Percentiles rank a stretch among this genome's conserved stretches.
These are phyloP conservation scores for Agrochola litura DNA, from an alignment of 2,888 invertebrate genomes.

Conservation along the genomic window DNA sequence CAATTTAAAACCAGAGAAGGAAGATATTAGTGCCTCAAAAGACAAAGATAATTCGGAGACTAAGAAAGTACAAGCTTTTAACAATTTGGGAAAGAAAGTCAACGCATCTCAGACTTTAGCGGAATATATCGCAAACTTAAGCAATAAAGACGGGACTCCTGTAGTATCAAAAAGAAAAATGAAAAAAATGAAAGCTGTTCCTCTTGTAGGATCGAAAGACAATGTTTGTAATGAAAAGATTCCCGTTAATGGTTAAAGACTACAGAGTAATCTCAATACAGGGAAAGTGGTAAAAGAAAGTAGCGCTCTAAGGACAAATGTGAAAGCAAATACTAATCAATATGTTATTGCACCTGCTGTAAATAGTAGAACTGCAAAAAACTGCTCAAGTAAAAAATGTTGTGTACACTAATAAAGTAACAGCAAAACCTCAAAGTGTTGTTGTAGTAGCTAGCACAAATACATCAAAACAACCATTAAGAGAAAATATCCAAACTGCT, in stretches of 20 bases:
- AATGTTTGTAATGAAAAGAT: slow-evolving; percentile 26
- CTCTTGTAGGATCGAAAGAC: slow-evolving; percentile 13
- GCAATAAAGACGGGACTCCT: not conserved
- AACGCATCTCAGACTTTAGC: slow-evolving; percentile 25
- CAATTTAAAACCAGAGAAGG: slow-evolving; percentile 20
- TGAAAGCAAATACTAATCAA: not conserved
- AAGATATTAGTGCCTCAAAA: slow-evolving; percentile 22
- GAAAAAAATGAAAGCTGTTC: slow-evolving; percentile 11
- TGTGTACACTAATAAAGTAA: slow-evolving; percentile 10
- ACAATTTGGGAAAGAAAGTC: slow-evolving; percentile 13
- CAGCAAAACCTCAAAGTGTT: slow-evolving; percentile 17
- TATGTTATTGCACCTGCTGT: not conserved
- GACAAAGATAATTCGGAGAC: not conserved
- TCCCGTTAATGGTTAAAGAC: not conserved
- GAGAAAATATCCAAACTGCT: not conserved
- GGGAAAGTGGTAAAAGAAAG: not conserved
- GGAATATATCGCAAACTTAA: slow-evolving; percentile 5
- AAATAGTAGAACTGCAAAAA: not conserved
- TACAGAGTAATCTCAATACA: slow-evolving; percentile 36
- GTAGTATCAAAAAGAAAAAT: slow-evolving; percentile 5
- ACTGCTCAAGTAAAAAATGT: not conserved
- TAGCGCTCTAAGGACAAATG: slow-evolving; percentile 15
- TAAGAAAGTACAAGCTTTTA: not conserved
- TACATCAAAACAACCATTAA: slow-evolving; percentile 2
- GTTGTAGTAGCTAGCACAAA: not conserved